These are phyloP conservation scores for Craniophora ligustri DNA, from an alignment of 2,888 invertebrate genomes.

Conservation along the genomic window DNA sequence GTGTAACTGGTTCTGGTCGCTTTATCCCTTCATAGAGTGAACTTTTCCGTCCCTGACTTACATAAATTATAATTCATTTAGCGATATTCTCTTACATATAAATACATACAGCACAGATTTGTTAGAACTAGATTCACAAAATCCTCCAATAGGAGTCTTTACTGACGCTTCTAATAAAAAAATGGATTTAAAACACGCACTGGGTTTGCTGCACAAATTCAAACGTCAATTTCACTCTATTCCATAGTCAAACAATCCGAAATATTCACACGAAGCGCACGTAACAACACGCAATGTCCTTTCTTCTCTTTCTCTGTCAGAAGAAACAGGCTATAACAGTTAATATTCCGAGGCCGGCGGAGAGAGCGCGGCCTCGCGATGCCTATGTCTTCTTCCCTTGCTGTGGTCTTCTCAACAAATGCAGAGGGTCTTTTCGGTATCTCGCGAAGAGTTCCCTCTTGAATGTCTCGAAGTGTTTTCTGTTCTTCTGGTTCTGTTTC, in stretches of 20 bases:
- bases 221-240: background rate
- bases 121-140: too few relatives aligned
- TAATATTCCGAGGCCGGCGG: constrained; percentile 76
- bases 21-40: too few relatives aligned
- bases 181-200: background rate
- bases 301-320: constrained; percentile 52
- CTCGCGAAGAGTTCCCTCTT: constrained; percentile 94
- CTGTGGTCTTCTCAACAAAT: constrained; percentile 73
- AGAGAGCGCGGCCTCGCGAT: constrained; percentile 79
- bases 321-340: constrained; percentile 58
- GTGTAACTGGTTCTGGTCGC: too few relatives aligned
- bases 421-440: constrained; percentile 91
- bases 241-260: constrained; percentile 10
- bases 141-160: too few relatives aligned
- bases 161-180: too few relatives aligned
- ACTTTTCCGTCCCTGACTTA: too few relatives aligned
- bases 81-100: too few relatives aligned
- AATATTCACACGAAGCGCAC: constrained; percentile 14
- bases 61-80: too few relatives aligned
- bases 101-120: too few relatives aligned
- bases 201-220: constrained; percentile 14
- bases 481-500: constrained; percentile 94
- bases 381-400: constrained; percentile 84
- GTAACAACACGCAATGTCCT: constrained; percentile 11
- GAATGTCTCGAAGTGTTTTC: constrained; percentile 94